Base-by-base conservation (phyloP, 2,797 vertebrate genomes). In the Intellagama lesueurii region DNA sequence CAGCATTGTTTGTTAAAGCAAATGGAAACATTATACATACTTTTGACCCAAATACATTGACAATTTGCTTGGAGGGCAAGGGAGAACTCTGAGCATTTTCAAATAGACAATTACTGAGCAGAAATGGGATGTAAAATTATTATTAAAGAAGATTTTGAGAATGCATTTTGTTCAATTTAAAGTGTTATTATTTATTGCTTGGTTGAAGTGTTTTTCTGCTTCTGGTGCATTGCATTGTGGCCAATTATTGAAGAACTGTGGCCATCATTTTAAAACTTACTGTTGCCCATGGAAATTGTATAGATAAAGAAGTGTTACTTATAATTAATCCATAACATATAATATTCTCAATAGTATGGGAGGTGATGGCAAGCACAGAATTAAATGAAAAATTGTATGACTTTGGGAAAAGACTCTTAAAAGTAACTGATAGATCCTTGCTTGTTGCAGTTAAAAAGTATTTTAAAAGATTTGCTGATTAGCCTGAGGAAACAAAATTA, bases 311-410 rank as follows among this genome's bases (percentile, higher is more conserved):
- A 91, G n/a, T 90, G 88, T 49, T 86, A 89, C 73, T 94, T 91
- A 80, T 35, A 52, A 1, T 14, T 52, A 5, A 26, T 84, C 77
- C 40, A 7, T 30, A 28, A 28, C 28, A 76, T 32, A 44, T 87
- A 92, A 83, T 91, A 28, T 82, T 95, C 89, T 93, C 92, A 86
- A 90, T 90, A 91, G 92, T 84, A 81, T 76, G 86, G 82, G 87
- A 91, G 92, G 91, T 93, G 76, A 47, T 83, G 92, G 91, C 89
- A 89, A 93, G 90, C 76, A 70, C 68, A 72, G 60, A 72, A 91
- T 28, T 70, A 90, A 90, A 90, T 0, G 0, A 72, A 88, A 92
- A 91, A 91, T 87, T 92, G 66, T 2, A 56, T 92, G 86, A 87
- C 47, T 69, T 93, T 94, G 91, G 91, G 35, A 30, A 84, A 87